phyloP scores from a whole-genome alignment of 2,113 vertebrate genomes.

The Oreocharis arfaki region DNA sequence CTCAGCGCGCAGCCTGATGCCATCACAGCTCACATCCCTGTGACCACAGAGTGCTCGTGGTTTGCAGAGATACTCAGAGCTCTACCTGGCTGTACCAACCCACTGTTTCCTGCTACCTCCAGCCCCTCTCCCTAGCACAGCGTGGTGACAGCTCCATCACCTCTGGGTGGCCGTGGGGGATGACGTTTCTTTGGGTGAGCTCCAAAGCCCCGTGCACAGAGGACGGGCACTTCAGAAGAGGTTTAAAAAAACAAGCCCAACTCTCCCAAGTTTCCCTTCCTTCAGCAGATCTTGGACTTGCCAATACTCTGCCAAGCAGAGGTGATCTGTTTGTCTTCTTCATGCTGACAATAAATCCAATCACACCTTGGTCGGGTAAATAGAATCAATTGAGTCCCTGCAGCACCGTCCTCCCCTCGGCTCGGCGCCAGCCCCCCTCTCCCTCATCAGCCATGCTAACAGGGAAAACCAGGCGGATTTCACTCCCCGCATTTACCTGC shows the following conservation, averaged over 20 bases:
- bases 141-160: background rate
- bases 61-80: background rate
- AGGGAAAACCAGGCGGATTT: background rate
- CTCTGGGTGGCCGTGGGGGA: accelerated
- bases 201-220: background rate
- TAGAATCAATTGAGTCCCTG: slow-evolving; percentile 66
- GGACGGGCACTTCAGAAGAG: background rate
- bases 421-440: background rate
- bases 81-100: accelerated
- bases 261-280: slow-evolving; percentile 66
- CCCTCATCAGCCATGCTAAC: slow-evolving; percentile 30
- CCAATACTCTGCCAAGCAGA: slow-evolving; percentile 72
- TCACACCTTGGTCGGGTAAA: slow-evolving; percentile 82
- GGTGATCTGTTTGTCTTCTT: slow-evolving; percentile 72
- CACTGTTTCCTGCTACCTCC: background rate
- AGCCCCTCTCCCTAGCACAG: accelerated
- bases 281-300: slow-evolving; percentile 74
- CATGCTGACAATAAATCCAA: slow-evolving; percentile 79
- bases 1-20: background rate
- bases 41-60: accelerated
- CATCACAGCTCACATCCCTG: background rate
- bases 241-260: background rate
- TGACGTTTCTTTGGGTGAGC: background rate
- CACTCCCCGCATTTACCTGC: slow-evolving; percentile 6
- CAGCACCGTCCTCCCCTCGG: background rate